These are phyloP conservation scores for Vidua macroura DNA, from an alignment of 2,113 vertebrate species.

Conservation along the genomic window DNA sequence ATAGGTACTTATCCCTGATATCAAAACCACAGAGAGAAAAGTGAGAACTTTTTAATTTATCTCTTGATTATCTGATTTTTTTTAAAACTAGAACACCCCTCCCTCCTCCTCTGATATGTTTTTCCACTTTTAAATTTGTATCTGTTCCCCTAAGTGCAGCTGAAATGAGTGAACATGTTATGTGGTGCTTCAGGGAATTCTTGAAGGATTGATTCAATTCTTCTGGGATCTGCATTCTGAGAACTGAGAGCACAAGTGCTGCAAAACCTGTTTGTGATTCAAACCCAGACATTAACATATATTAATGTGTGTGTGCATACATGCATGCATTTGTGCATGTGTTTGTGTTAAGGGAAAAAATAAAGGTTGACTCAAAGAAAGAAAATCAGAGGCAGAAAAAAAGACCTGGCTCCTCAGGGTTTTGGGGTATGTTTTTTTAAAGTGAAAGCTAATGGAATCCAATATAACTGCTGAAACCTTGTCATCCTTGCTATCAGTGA, in stretches of 20 bases:
- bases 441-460: slow-evolving; percentile 74
- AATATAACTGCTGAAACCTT: slow-evolving; percentile 72
- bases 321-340: too few relatives aligned
- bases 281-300: slow-evolving; percentile 35
- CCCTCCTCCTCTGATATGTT: background rate
- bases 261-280: slow-evolving; percentile 55
- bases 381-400: background rate
- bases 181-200: slow-evolving; percentile 34
- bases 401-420: background rate
- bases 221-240: slow-evolving; percentile 52
- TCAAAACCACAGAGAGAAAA: background rate
- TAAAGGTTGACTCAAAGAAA: slow-evolving; percentile 17
- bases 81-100: slow-evolving; percentile 3
- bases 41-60: background rate
- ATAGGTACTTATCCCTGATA: background rate
- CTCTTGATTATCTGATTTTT: background rate
- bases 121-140: slow-evolving; percentile 11
- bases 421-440: slow-evolving; percentile 26
- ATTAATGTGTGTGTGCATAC: background rate
- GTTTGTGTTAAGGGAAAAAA: background rate
- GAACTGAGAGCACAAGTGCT: slow-evolving; percentile 17
- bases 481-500: slow-evolving; percentile 74
- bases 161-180: slow-evolving; percentile 30
- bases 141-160: slow-evolving; percentile 23
- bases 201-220: slow-evolving; percentile 54